phyloP scores from a whole-genome alignment of 2,888 invertebrate genomes.

The Listrodromus nycthemerus region DNA sequence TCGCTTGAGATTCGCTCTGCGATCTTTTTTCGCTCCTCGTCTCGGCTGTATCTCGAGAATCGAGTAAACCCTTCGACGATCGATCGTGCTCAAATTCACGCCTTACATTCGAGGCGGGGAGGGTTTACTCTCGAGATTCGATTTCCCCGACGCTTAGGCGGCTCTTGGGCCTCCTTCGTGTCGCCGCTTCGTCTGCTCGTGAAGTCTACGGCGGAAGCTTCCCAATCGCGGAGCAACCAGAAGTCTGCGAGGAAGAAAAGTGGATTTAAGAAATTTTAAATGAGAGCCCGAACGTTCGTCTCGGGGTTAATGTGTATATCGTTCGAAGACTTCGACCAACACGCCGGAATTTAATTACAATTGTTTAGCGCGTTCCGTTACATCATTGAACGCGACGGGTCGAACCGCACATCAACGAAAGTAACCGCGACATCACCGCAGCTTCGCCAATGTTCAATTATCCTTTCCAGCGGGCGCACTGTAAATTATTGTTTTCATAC shows the following conservation, averaged over 20 bases:
- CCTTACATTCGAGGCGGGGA: constrained; percentile 7
- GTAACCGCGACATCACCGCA: constrained; percentile 31
- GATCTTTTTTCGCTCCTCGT: constrained; percentile 7
- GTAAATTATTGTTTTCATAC: constrained; percentile 20
- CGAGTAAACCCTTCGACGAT: constrained; percentile 15
- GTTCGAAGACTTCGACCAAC: neutral
- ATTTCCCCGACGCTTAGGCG: constrained; percentile 28
- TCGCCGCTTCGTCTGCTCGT: neutral
- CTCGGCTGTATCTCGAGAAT: neutral
- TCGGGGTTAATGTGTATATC: neutral
- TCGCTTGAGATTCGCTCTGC: constrained; percentile 12
- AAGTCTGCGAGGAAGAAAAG: constrained; percentile 24
- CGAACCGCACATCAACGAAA: constrained; percentile 8
- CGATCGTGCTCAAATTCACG: constrained; percentile 23
- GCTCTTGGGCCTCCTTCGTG: neutral
- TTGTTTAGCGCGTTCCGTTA: neutral
- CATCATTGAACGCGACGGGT: neutral
- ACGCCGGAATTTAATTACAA: neutral
- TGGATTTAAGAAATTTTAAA: constrained; percentile 19
- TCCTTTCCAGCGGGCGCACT: neutral
- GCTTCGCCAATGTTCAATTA: neutral
- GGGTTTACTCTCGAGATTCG: constrained; percentile 28
- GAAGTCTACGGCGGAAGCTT: neutral
- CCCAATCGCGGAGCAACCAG: constrained; percentile 19
- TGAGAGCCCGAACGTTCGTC: neutral